These are phyloP conservation scores for Epirrita christyi DNA, from an alignment of 2,888 invertebrate species.

Conservation along the genomic window DNA sequence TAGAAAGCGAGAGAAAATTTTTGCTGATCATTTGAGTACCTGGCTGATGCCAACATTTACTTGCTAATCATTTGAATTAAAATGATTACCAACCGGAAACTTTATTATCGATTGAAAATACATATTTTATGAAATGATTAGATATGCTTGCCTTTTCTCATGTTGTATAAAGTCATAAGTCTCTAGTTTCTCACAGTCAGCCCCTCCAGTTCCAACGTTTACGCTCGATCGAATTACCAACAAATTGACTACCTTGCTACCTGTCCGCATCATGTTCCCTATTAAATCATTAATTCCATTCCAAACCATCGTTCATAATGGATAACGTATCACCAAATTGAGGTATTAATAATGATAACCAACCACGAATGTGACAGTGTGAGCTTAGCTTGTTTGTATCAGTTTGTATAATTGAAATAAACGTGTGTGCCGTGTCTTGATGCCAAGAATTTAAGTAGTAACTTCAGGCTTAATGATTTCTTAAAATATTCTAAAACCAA, in stretches of 20 bases:
- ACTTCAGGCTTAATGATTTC: neutral
- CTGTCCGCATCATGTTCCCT: conserved; percentile 11
- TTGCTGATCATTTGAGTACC: too few relatives aligned
- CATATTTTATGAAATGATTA: neutral
- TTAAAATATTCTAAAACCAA: conserved; percentile 1
- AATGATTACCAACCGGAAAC: too few relatives aligned
- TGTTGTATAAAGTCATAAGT: conserved; percentile 13
- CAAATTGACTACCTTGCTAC: conserved; percentile 31
- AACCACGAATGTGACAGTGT: too few relatives aligned
- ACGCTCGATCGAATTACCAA: conserved; percentile 36
- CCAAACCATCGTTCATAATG: neutral
- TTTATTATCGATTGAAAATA: too few relatives aligned
- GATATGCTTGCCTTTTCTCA: conserved; percentile 4
- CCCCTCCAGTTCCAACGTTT: conserved; percentile 22
- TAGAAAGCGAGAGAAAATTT: too few relatives aligned
- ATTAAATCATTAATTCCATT: conserved; percentile 23
- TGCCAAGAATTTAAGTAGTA: neutral
- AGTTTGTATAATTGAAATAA: too few relatives aligned
- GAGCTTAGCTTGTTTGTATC: too few relatives aligned
- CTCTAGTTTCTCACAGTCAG: conserved; percentile 29
- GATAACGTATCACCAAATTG: too few relatives aligned
- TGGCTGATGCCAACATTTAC: too few relatives aligned
- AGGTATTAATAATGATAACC: too few relatives aligned
- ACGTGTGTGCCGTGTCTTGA: too few relatives aligned
- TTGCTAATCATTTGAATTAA: too few relatives aligned